Base-by-base conservation (phyloP, 1,140 invertebrate genomes). In the Drosophila nigromelanica region DNA sequence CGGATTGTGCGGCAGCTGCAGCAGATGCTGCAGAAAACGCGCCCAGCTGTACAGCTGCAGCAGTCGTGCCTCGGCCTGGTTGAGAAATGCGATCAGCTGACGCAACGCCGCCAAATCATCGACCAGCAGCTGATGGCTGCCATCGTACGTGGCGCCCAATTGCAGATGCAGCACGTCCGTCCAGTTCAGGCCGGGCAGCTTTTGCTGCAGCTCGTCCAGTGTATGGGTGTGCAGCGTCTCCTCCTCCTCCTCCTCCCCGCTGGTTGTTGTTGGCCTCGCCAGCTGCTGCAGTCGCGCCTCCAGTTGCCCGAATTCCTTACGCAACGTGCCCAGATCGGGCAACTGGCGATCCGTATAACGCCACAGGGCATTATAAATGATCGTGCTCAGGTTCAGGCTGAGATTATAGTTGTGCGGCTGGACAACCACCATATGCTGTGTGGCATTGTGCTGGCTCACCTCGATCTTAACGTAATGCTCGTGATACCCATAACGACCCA, bases 401-500 rank as follows among this genome's bases (percentile, higher is more conserved):
- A 73, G 54, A 55, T 76, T 73, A n/a, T 61, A 60, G 14, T 89
- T 87, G 40, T 87, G 83, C 1, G 73, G 76, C 59, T 74, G 62
- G 14, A 87, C 72, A 5, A 79, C 33, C 4, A 87, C 43, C 52
- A 83, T 73, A 30, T 87, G 83, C 8, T 61, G 68, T 8, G 52
- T 79, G 45, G 69, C 55, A 67, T 89, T 87, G 14, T 87, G 72
- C 14, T 78, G 80, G 7, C 66, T 63, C 39, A 87, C 73, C 12
- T 64, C 69, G 11, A 87, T 42, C 39, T 76, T 62, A 4, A 87
- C 51, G 39, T 40, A 87, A 27, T 87, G 83, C 10, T 75, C 79
- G 33, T 67, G 62, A 35, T 79, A 83, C 11, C 83, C 83, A 42
- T 87, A 89, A 5, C 73, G 62, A 0, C 79, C 83, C n/a, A 89